Evolutionary conservation across 2,113 vertebrate genomes (phyloP), one percentile per base, ranked within the genome.

Genomic region (Chamaea fasciata): DNA sequence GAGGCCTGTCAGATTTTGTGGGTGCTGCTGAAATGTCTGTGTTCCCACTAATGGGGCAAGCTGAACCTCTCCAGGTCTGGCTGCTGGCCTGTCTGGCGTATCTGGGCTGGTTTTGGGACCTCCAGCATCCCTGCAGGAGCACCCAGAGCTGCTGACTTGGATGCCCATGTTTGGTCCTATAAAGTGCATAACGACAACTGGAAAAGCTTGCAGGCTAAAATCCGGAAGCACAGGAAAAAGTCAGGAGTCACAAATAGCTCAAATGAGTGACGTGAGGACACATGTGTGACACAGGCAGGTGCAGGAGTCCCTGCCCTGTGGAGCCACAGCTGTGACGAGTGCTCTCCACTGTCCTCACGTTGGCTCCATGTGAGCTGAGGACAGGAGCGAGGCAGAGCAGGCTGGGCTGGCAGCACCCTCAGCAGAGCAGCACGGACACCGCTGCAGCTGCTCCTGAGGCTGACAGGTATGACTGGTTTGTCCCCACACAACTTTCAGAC

Each of bases 291-390:
- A 30, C 18, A 19, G 46, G 37, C 33, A 77, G 71, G 39, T 19
- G 57, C 49, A 18, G 44, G 42, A 76, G 62, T 5, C 31, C 35
- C 5, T 20, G 50, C 15, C 1, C 9, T 31, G 57, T 56, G 79
- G 4, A 63, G 50, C 28, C 56, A 44, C 22, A 6, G 42, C 21
- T 6, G 4, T 39, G 53, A 42, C 3, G 30, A 13, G 39, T 27
- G 30, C 2, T 73, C 44, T 37, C 13, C 33, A 5, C 14, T 7
- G 55, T 57, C n/a, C 39, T n/a, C 28, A 17, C 2, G 1, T 1
- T 15, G 28, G 28, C 7, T 44, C 23, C 6, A 0, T 0, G 2
- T 2, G 10, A 44, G 14, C 44, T n/a, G 44, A 6, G 4, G 18
- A 18, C 41, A 55, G 49, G 13, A 56, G 44, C 5, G 21, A 21